phyloP scores from a whole-genome alignment of 2,113 vertebrate species.

The Terrapene triunguis region DNA sequence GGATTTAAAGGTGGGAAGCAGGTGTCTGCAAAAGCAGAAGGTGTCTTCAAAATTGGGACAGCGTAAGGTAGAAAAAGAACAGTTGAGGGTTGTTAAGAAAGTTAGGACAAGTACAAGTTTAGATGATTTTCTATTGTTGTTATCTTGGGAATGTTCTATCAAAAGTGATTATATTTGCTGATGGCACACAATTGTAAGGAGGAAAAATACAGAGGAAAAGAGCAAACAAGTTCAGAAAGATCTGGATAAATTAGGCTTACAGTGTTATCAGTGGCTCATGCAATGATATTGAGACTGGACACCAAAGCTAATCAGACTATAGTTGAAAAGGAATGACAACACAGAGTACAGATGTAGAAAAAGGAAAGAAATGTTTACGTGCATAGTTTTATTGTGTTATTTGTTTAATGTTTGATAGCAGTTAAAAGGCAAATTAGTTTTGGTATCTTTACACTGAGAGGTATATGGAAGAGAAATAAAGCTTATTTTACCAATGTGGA shows the following conservation, averaged over 20 bases:
- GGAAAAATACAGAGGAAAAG: neutral
- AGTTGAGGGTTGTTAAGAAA: neutral
- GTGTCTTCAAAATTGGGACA: neutral
- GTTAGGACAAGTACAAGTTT: neutral
- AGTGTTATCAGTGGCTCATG: neutral
- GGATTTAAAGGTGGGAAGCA: neutral
- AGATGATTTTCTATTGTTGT: neutral
- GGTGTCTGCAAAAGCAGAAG: neutral
- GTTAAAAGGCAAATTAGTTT: neutral
- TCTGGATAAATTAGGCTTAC: neutral
- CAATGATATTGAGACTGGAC: neutral
- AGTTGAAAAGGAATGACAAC: neutral
- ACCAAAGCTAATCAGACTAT: neutral
- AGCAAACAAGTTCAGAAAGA: neutral
- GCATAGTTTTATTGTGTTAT: neutral
- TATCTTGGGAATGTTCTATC: neutral
- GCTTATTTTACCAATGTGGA: neutral
- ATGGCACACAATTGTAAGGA: neutral
- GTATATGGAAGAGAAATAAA: neutral
- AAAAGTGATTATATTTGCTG: neutral
- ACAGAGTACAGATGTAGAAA: accelerated
- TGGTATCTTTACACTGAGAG: neutral
- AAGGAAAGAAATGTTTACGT: accelerated
- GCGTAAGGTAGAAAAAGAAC: accelerated
- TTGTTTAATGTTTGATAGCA: neutral